Evolutionary conservation across 2,797 vertebrate species (phyloP), one percentile per base, ranked within the genome.

Genomic region (Loris lydekkerianus): DNA sequence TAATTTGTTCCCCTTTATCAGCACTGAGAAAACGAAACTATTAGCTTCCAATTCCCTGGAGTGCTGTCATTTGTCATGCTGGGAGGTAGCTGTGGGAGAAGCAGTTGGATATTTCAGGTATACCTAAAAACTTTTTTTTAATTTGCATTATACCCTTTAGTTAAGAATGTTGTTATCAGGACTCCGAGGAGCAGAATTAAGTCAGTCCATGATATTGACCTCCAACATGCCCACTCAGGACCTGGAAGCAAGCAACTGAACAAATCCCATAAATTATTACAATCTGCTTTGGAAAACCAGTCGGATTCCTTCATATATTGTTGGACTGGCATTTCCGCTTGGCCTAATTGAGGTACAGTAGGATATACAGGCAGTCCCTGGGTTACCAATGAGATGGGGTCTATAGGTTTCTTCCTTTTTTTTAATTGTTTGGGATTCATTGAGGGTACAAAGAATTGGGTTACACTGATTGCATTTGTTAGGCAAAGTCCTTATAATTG

Each of bases 1-100:
- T 34, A 20, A 72, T 75, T 96, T 95, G 93, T 93, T 95, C 58
- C 85, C 72, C 40, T 96, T 96, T 82, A 75, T 93, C 81, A 81
- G 75, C 73, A 25, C 77, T 4, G 40, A 81, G 40, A 85, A 91
- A 91, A 83, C 70, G 89, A 93, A 91, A 25, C 89, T 85, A 53
- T 80, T 83, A 53, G 56, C 72, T 95, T 95, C 43, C 63, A 78
- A 1, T 76, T 93, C 46, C 75, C 70, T 5, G 11, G 73, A 31
- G 86, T 4, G 2, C 70, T 7, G 4, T 73, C 34, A 18, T 58
- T 91, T 46, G 43, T 46, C 65, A 3, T 0, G 2, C 21, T 1
- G 40, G n/a, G 65, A 61, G 40, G 73, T 2, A 27, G 20, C 29
- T 3, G 25, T 0, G 0, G 18, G 70, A 77, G 49, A 27, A 56